These are phyloP conservation scores for Hipparchia sbordonii DNA, from an alignment of 2,888 invertebrate genomes.

Conservation along the genomic window DNA sequence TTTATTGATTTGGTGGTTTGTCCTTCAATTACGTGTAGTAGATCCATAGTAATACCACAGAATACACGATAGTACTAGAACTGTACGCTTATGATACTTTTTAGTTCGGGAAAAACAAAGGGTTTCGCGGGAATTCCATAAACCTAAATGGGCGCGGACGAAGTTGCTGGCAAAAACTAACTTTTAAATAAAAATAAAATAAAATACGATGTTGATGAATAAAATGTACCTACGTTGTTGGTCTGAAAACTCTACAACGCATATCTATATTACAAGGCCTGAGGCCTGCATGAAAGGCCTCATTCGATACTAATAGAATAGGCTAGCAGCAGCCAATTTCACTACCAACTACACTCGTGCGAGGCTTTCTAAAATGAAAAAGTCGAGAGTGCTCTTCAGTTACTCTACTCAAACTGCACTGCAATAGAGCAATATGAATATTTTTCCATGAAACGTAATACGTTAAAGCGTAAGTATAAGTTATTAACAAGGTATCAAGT, in stretches of 20 bases:
- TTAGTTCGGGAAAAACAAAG: no score
- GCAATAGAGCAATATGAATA: constrained; percentile 15
- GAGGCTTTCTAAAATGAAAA: constrained; percentile 27
- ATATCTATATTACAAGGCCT: constrained; percentile 5
- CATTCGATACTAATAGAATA: constrained; percentile 28
- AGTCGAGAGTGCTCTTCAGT: constrained; percentile 23
- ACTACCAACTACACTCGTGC: constrained; percentile 21
- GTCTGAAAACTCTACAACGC: constrained; percentile 6
- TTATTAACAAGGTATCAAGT: not conserved
- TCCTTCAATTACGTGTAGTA: no score
- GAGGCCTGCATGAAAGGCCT: constrained; percentile 15
- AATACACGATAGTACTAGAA: no score
- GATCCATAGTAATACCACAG: no score
- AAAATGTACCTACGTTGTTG: not conserved
- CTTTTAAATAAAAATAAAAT: not conserved
- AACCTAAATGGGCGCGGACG: no score
- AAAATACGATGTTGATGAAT: not conserved
- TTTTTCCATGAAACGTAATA: constrained; percentile 27
- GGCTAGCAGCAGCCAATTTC: constrained; percentile 19
- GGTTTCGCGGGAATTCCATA: no score
- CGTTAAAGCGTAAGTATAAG: constrained; percentile 41
- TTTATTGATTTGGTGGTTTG: no score
- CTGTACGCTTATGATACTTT: no score
- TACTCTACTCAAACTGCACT: constrained; percentile 3
- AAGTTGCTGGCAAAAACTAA: no score